Conservation (phyloP, 2,888 invertebrate species). For the Volucella inflata region DNA sequence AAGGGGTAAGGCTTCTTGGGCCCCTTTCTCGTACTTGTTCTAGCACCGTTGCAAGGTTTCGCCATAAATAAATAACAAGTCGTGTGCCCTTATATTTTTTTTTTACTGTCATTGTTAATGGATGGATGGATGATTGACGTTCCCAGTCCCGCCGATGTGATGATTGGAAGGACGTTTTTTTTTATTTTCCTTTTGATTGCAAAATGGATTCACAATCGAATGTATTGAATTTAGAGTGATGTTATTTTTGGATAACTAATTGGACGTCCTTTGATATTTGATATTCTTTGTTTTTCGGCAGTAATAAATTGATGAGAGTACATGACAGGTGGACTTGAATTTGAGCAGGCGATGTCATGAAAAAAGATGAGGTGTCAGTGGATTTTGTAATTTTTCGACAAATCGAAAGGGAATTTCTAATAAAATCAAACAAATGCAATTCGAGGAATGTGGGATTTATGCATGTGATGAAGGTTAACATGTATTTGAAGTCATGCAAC, state of each 20-base stretch:
- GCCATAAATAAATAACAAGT: constrained; percentile 5
- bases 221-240: not conserved
- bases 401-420: not conserved
- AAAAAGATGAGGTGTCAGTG: constrained; percentile 1
- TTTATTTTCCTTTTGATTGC: not conserved
- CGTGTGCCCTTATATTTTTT: constrained; percentile 2
- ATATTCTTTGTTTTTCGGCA: not conserved
- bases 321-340: not conserved
- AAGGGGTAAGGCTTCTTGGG: not conserved
- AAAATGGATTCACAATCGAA: not conserved
- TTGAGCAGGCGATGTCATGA: constrained; percentile 11
- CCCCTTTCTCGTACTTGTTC: not conserved
- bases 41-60: not conserved
- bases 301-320: not conserved
- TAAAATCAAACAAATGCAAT: not conserved
- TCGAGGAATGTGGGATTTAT: not conserved
- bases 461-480: not conserved
- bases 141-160: not conserved
- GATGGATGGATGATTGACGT: constrained; percentile 12
- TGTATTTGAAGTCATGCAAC: no score
- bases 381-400: not conserved
- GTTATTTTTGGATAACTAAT: not conserved
- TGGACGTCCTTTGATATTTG: not conserved
- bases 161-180: constrained; percentile 7
- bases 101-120: constrained; percentile 20